Evolutionary conservation across 2,797 vertebrate species (phyloP).

Genomic region (Hybognathus amarus): DNA sequence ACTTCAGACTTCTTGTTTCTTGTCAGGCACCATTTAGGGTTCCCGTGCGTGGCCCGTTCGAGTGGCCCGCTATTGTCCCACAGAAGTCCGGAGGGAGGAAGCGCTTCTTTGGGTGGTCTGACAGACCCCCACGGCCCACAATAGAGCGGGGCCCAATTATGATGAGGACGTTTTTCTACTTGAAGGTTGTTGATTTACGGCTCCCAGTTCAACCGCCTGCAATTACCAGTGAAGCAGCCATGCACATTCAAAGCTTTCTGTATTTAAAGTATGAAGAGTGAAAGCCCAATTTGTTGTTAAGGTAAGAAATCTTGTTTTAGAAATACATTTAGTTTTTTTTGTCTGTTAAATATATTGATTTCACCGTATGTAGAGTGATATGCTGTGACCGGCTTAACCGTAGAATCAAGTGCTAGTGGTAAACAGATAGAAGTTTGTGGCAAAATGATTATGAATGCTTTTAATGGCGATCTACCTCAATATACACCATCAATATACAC

Average conservation of each 20-base stretch:
- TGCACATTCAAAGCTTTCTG: constrained; percentile 7
- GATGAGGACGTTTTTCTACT: constrained; percentile 77
- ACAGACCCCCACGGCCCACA: constrained; percentile 45
- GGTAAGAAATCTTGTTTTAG: constrained; percentile 36
- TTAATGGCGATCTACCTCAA: not conserved
- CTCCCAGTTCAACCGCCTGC: constrained; percentile 82
- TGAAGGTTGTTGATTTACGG: constrained; percentile 83
- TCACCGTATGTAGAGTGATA: no score
- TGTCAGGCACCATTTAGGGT: constrained; percentile 74
- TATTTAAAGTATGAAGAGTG: not conserved
- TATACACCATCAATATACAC: not conserved
- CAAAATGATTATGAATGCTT: not conserved
- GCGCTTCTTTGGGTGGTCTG: constrained; percentile 79
- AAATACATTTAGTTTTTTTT: not conserved
- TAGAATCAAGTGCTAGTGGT: not conserved
- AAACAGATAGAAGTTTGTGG: not conserved
- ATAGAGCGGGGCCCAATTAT: constrained; percentile 57
- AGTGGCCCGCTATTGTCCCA: constrained; percentile 76
- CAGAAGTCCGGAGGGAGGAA: constrained; percentile 71
- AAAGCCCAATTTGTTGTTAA: not conserved
- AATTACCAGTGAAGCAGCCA: constrained; percentile 68
- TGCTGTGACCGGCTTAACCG: not conserved
- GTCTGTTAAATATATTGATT: not conserved
- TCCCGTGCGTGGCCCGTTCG: constrained; percentile 73
- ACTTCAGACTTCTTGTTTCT: constrained; percentile 63